Conservation (phyloP, 2,797 vertebrate species). For the Enoplosus armatus region DNA sequence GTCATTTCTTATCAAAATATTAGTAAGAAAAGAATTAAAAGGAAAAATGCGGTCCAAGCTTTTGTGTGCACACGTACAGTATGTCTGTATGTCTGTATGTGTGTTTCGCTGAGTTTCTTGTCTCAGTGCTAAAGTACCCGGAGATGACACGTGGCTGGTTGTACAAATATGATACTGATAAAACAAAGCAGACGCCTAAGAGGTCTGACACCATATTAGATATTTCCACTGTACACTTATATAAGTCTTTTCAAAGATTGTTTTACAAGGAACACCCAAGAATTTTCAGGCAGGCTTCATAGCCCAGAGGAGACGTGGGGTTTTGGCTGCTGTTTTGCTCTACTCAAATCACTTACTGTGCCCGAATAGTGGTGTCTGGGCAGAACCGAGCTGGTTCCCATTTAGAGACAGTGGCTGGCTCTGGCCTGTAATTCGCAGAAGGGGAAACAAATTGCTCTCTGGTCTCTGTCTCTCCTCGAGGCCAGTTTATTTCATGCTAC, state of each 20-base stretch:
- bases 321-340: conserved; percentile 72
- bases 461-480: conserved; percentile 72
- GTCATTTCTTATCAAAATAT: conserved; percentile 1
- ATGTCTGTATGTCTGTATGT: not conserved
- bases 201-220: conserved; percentile 66
- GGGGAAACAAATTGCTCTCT: conserved; percentile 81
- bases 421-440: conserved; percentile 74
- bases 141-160: conserved; percentile 53
- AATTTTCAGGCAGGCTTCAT: conserved; percentile 63
- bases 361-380: conserved; percentile 75
- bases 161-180: conserved; percentile 62
- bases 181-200: conserved; percentile 63
- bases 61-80: not conserved
- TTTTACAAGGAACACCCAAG: conserved; percentile 80
- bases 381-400: conserved; percentile 77
- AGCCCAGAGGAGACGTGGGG: conserved; percentile 71
- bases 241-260: conserved; percentile 64
- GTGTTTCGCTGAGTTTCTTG: conserved; percentile 1
- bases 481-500: conserved; percentile 77
- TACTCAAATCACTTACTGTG: conserved; percentile 72
- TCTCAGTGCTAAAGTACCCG: conserved; percentile 1
- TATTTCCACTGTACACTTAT: conserved; percentile 71
- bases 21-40: not conserved
- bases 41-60: not conserved
- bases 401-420: conserved; percentile 79